phyloP scores from a whole-genome alignment of 2,888 invertebrate genomes.

The Lochmaea crataegi region DNA sequence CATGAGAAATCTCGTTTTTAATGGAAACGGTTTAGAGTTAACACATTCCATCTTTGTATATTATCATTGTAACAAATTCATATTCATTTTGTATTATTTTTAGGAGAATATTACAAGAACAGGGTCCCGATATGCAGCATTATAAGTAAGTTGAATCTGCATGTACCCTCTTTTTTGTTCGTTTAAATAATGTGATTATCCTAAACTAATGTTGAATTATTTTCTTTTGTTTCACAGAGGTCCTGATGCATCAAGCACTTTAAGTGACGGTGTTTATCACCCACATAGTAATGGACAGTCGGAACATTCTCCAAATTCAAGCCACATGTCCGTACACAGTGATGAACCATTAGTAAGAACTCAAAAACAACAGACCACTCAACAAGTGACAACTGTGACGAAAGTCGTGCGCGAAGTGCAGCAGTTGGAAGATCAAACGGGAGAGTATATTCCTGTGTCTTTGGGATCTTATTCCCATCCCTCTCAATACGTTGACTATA shows the following conservation, averaged over 20 bases:
- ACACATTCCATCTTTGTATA: neutral
- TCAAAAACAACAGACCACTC: conserved; percentile 76
- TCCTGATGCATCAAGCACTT: conserved; percentile 57
- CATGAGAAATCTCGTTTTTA: neutral
- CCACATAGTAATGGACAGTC: conserved; percentile 74
- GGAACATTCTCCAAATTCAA: conserved; percentile 73
- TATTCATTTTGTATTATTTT: conserved; percentile 63
- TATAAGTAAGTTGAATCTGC: conserved; percentile 70
- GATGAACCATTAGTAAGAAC: conserved; percentile 71
- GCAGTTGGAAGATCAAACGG: conserved; percentile 69
- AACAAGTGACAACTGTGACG: conserved; percentile 78
- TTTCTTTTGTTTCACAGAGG: conserved; percentile 48
- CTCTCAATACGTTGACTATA: conserved; percentile 67
- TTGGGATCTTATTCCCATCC: conserved; percentile 64
- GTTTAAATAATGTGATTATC: neutral
- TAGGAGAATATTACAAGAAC: conserved; percentile 74
- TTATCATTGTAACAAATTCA: conserved; percentile 17
- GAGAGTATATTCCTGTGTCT: conserved; percentile 68
- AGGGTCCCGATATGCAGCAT: conserved; percentile 74
- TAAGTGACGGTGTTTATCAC: conserved; percentile 62
- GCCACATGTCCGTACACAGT: conserved; percentile 67
- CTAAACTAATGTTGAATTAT: conserved; percentile 7
- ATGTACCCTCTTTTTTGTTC: conserved; percentile 40
- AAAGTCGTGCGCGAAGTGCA: conserved; percentile 75
- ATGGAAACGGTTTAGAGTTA: neutral